These are phyloP conservation scores for Panulirus ornatus DNA, from an alignment of 1,140 invertebrate genomes.

Conservation along the genomic window DNA sequence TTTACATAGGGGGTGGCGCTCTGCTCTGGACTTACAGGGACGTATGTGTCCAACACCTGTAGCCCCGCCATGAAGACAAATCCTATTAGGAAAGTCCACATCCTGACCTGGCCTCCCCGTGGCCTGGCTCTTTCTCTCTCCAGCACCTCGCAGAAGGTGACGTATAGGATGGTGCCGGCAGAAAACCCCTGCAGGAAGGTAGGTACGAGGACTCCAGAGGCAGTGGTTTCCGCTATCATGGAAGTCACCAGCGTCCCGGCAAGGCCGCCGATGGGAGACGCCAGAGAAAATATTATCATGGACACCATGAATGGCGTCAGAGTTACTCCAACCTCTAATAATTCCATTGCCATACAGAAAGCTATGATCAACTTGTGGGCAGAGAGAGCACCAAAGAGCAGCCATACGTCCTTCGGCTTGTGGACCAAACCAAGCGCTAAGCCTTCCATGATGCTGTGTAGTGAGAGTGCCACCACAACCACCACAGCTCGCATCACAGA, in stretches of 20 bases:
- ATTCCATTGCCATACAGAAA: constrained; percentile 79
- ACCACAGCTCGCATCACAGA: constrained; percentile 78
- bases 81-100: constrained; percentile 1
- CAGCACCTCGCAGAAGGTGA: constrained; percentile 94
- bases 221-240: constrained; percentile 7
- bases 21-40: background rate
- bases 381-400: constrained; percentile 80
- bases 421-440: constrained; percentile 88
- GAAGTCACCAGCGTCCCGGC: constrained; percentile 53
- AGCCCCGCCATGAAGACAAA: constrained; percentile 41
- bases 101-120: constrained; percentile 80
- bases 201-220: constrained; percentile 75
- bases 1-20: background rate
- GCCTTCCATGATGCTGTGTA: constrained; percentile 85
- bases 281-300: constrained; percentile 72
- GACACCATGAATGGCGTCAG: constrained; percentile 25
- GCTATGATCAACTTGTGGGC: constrained; percentile 82
- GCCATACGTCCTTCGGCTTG: constrained; percentile 80
- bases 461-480: constrained; percentile 82
- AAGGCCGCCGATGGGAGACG: constrained; percentile 66
- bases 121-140: constrained; percentile 85
- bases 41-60: constrained; percentile 27
- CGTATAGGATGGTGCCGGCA: constrained; percentile 91
- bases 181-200: constrained; percentile 89
- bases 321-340: constrained; percentile 70